Base-by-base conservation (phyloP, 1,140 invertebrate genomes). In the Caligus rogercresseyi region DNA sequence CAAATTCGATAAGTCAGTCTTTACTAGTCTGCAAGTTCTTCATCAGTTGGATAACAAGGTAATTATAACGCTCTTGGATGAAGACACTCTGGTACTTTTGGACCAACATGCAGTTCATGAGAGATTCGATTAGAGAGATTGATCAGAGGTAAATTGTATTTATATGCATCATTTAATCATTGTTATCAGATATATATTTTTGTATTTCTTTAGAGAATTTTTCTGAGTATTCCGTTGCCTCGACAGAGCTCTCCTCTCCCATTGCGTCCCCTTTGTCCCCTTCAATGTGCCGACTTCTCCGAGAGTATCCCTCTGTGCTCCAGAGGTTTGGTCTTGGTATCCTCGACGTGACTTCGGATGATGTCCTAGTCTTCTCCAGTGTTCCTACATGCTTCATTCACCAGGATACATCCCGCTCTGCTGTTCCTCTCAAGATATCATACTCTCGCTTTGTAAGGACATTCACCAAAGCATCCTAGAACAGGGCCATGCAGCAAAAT, bases 31-130 rank as follows among this genome's bases (percentile, higher is more conserved):
- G 13, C 65, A 74, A 72, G 74, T 75, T 11, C 61, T 75, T 51
- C 71, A 71, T 21, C 74, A 75, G 63, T 64, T 75, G 16, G 74
- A 75, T 66, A 72, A 70, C 52, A 75, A 75, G 66, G 75, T 75
- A 63, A 74, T 75, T 65, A 72, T 70, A 1, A 43, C 31, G 0
- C 24, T 25, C 11, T 54, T 56, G 16, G 3, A 25, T 1, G 59
- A 61, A 14, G 58, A 75, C 63, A 70, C 78, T 56, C 65, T 85
- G 16, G 75, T 83, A 2, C 67, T 83, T 24, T 80, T 85, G 70
- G 84, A 86, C 73, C 84, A 86, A 70, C 84, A 86, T 75, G 84
- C 84, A 56, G 82, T 83, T 20, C 79, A 85, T 72, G 84, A 86
- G 72, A 72, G 71, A 76, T 85, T 55, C 70, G 79, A 64, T 70